phyloP scores from a whole-genome alignment of 1,140 invertebrate species.

The Drosophila jambulina region DNA sequence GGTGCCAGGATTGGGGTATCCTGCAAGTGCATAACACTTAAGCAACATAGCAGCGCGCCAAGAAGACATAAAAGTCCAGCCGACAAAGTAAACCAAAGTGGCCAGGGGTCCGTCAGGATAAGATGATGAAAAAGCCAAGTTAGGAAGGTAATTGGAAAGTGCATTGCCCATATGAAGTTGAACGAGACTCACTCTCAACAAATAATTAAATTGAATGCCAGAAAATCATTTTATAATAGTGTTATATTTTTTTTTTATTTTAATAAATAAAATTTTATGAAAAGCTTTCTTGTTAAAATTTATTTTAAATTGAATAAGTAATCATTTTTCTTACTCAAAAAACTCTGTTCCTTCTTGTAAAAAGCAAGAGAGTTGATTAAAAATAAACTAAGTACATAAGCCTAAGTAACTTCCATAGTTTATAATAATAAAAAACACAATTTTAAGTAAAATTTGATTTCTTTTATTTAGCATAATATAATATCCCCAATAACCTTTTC shows the following conservation, averaged over 20 bases:
- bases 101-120: slow-evolving; percentile 1
- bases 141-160: not conserved
- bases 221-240: not conserved
- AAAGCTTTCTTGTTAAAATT: not conserved
- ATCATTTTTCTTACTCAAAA: not conserved
- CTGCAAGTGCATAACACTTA: slow-evolving; percentile 78
- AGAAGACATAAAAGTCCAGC: slow-evolving; percentile 43
- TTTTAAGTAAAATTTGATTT: not conserved
- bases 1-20: slow-evolving; percentile 20
- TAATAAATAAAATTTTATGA: too few species aligned
- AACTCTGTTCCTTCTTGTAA: not conserved
- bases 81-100: slow-evolving; percentile 43
- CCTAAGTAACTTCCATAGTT: too few species aligned
- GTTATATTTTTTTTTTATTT: not conserved
- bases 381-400: not conserved
- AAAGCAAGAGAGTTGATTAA: too few species aligned
- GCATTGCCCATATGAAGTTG: not conserved
- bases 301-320: not conserved
- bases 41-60: slow-evolving; percentile 67
- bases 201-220: not conserved
- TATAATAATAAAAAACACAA: too few species aligned
- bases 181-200: not conserved
- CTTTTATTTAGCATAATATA: not conserved
- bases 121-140: not conserved
- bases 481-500: not conserved